Conservation (phyloP, 2,113 vertebrate species). For the Aplodontia rufa region DNA sequence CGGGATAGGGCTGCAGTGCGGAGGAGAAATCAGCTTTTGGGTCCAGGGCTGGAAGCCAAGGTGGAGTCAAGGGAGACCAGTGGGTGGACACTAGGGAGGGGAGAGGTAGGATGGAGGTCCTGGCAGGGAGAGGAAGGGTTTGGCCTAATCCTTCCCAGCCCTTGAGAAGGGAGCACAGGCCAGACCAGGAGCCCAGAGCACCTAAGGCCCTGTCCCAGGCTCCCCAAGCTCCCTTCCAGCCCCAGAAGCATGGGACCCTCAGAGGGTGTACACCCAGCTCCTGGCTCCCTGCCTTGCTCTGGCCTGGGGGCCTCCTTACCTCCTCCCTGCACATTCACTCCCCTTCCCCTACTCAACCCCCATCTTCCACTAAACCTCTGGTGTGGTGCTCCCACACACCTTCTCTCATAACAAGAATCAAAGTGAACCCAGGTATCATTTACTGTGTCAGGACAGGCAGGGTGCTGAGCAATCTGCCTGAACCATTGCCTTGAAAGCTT, state of each 20-base stretch:
- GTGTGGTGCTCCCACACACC: neutral
- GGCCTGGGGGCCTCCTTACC: neutral
- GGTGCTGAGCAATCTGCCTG: neutral
- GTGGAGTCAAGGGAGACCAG: neutral
- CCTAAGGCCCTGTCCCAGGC: neutral
- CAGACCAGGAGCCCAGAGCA: neutral
- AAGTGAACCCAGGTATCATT: fast-evolving
- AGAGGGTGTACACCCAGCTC: neutral
- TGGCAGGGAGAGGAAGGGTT: too few relatives aligned
- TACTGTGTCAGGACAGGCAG: neutral
- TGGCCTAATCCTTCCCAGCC: neutral
- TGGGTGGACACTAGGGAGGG: neutral
- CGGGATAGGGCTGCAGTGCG: neutral
- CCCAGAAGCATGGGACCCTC: neutral
- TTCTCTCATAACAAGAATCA: neutral
- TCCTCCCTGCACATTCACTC: neutral
- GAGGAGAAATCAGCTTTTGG: neutral
- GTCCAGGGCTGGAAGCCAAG: neutral
- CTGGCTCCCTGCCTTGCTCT: neutral
- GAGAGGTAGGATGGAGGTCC: neutral
- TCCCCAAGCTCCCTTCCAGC: neutral
- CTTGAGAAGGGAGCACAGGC: neutral
- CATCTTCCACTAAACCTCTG: neutral
- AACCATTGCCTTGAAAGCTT: too few relatives aligned
- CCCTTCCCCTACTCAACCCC: neutral